phyloP scores from a whole-genome alignment of 2,113 vertebrate species.

The Mastomys coucha region DNA sequence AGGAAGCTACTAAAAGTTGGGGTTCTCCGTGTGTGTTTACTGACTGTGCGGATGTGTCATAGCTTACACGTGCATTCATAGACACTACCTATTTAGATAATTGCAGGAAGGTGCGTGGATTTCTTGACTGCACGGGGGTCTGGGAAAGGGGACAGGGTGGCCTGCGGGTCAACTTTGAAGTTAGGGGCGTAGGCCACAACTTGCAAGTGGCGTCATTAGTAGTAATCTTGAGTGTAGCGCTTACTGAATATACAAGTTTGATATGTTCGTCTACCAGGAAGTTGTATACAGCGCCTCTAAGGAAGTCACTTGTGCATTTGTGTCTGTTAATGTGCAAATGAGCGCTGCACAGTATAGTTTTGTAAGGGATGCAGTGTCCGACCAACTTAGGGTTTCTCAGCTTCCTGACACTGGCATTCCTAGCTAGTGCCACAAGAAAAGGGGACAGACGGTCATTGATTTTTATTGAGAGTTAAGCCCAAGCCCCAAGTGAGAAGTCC shows the following conservation, averaged over 20 bases:
- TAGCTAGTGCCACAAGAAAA: background rate
- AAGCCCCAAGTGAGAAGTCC: background rate
- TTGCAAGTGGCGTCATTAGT: constrained; percentile 2
- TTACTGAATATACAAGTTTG: background rate
- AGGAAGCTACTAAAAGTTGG: background rate
- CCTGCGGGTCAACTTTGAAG: background rate
- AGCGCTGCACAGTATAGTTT: background rate
- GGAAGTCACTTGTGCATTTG: constrained; percentile 64
- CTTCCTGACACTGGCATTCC: background rate
- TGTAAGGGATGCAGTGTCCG: constrained; percentile 17
- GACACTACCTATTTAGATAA: background rate
- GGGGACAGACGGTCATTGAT: constrained; percentile 34
- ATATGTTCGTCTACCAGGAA: constrained; percentile 37
- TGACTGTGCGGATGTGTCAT: constrained; percentile 1
- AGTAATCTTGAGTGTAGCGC: constrained; percentile 2
- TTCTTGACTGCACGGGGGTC: background rate
- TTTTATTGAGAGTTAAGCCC: background rate
- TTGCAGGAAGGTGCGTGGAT: background rate
- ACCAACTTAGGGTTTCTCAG: background rate
- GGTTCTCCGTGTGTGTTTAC: background rate
- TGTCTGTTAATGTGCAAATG: constrained; percentile 55
- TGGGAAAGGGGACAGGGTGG: background rate
- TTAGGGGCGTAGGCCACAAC: background rate
- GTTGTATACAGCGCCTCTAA: constrained; percentile 47
- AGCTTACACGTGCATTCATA: constrained; percentile 44